Conservation (phyloP, 2,888 invertebrate species). For the Parapristionchus giblindavisi region DNA sequence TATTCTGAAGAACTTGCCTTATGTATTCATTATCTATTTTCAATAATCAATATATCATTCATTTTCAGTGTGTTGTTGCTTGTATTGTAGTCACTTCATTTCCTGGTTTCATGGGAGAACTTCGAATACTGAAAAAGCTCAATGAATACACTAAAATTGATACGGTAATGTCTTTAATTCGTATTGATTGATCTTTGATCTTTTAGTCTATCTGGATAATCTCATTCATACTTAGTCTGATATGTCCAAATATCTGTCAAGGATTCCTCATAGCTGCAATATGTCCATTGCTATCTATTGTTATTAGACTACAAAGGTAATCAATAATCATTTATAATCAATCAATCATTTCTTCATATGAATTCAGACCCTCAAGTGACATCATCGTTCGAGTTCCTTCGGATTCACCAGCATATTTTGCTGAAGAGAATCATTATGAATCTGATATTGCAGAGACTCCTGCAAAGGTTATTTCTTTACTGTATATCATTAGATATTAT, state of each 20-base stretch:
- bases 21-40: background rate
- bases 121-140: background rate
- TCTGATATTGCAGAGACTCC: constrained; percentile 25
- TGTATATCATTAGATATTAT: background rate
- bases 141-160: constrained; percentile 3
- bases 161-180: constrained; percentile 10
- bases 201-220: constrained; percentile 32
- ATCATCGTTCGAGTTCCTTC: constrained; percentile 24
- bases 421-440: constrained; percentile 29
- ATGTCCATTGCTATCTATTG: constrained; percentile 18
- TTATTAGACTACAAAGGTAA: constrained; percentile 30
- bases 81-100: constrained; percentile 31
- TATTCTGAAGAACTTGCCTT: constrained; percentile 24
- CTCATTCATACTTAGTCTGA: constrained; percentile 7
- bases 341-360: background rate
- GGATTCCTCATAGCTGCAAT: constrained; percentile 23
- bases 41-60: background rate
- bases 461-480: constrained; percentile 16
- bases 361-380: constrained; percentile 16
- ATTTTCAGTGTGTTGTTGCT: constrained; percentile 32
- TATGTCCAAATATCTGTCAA: constrained; percentile 13
- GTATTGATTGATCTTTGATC: background rate
- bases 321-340: background rate
- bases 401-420: constrained; percentile 27
- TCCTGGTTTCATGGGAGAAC: constrained; percentile 31